These are phyloP conservation scores for Oxygymnocypris stewartii DNA, from an alignment of 2,113 vertebrate genomes.

Conservation along the genomic window DNA sequence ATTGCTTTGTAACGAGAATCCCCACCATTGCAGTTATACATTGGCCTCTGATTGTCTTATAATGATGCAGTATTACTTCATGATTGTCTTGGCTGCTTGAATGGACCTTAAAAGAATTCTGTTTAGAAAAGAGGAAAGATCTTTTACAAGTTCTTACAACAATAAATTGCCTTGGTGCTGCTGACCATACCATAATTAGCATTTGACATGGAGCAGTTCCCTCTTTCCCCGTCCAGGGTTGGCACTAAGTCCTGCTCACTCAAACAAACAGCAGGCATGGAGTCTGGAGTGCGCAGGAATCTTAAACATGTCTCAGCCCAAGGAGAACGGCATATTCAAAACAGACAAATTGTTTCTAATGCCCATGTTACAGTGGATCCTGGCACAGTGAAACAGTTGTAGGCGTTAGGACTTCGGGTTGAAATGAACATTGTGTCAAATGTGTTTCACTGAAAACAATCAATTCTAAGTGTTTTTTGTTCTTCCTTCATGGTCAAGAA, in stretches of 20 bases:
- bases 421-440: constrained; percentile 27
- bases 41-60: constrained; percentile 23
- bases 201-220: constrained; percentile 50
- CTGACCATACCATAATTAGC: constrained; percentile 43
- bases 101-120: constrained; percentile 16
- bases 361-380: constrained; percentile 11
- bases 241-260: constrained; percentile 21
- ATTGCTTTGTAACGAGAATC: constrained; percentile 6
- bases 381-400: not conserved
- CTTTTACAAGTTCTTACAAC: constrained; percentile 50
- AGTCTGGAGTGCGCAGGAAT: constrained; percentile 45
- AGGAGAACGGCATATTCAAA: constrained; percentile 20
- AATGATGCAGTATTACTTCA: constrained; percentile 42
- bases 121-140: constrained; percentile 33
- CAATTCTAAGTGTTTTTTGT: not conserved
- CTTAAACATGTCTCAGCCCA: constrained; percentile 19
- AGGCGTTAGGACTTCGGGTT: not conserved
- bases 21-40: not conserved
- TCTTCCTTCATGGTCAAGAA: not conserved
- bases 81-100: constrained; percentile 37
- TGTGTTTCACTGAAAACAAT: constrained; percentile 1
- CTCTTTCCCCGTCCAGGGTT: constrained; percentile 25
- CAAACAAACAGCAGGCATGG: constrained; percentile 52
- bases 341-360: constrained; percentile 31
- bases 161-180: constrained; percentile 47